Evolutionary conservation across 2,888 invertebrate genomes (phyloP).

Genomic region (Dione juno): DNA sequence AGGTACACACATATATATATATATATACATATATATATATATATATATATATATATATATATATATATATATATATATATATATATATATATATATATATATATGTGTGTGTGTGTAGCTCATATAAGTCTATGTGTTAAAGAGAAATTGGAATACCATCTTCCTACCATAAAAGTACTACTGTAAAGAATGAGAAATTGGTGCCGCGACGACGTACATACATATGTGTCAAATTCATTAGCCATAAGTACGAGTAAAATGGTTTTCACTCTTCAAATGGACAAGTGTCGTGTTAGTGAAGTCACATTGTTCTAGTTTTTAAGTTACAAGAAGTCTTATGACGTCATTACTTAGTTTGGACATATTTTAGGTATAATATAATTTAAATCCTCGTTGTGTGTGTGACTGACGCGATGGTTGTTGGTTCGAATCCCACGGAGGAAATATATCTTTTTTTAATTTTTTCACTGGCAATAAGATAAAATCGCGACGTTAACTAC

Average conservation of each 20-base stretch:
- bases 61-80: too few species aligned
- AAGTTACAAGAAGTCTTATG: background rate
- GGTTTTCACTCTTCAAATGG: conserved; percentile 30
- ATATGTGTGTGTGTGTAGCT: background rate
- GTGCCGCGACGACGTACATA: conserved; percentile 22
- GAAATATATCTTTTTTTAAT: background rate
- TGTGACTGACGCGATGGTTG: background rate
- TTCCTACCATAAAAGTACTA: conserved; percentile 27
- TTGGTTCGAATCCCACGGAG: background rate
- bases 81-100: too few species aligned
- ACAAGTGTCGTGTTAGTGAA: conserved; percentile 2
- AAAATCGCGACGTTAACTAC: background rate
- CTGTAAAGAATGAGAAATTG: conserved; percentile 34
- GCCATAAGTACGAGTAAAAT: conserved; percentile 9
- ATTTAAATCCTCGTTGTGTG: too few species aligned
- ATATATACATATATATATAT: too few species aligned
- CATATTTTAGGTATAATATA: background rate
- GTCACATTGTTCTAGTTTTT: conserved; percentile 8
- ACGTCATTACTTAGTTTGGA: background rate
- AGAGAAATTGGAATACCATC: conserved; percentile 38
- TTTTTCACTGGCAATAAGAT: background rate
- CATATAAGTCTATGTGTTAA: conserved; percentile 14
- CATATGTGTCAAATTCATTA: conserved; percentile 37
- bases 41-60: background rate
- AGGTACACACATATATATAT: too few species aligned